phyloP scores from a whole-genome alignment of 2,888 invertebrate genomes.

The Megaustenia siamemsis region DNA sequence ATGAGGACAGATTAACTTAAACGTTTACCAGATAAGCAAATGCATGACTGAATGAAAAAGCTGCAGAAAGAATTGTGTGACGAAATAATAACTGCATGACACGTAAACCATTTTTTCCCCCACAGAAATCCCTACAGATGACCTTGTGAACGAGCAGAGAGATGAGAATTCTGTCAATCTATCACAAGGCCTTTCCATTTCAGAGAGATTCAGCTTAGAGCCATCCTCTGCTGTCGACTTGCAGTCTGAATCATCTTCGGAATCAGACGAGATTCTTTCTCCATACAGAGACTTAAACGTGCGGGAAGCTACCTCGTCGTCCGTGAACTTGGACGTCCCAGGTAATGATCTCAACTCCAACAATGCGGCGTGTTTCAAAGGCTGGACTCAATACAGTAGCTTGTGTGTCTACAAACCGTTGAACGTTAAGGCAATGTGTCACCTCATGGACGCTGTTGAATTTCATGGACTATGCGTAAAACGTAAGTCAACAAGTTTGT shows the following conservation, averaged over 20 bases:
- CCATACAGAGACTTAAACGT: neutral
- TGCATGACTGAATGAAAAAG: no score
- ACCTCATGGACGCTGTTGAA: slow-evolving; percentile 31
- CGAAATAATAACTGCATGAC: no score
- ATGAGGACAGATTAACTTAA: no score
- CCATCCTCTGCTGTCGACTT: neutral
- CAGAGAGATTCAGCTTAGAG: neutral
- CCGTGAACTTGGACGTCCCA: neutral
- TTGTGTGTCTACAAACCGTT: slow-evolving; percentile 46
- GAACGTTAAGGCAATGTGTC: slow-evolving; percentile 25
- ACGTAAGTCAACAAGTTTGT: slow-evolving; percentile 31
- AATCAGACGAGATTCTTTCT: neutral
- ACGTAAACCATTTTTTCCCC: no score
- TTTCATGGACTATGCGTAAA: slow-evolving; percentile 49
- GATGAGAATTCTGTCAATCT: neutral
- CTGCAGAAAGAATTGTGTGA: no score
- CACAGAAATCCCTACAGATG: no score
- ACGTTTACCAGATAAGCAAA: no score
- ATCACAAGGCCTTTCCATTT: neutral
- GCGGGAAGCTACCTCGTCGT: neutral
- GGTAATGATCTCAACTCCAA: neutral
- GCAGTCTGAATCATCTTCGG: neutral
- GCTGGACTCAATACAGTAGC: slow-evolving; percentile 44
- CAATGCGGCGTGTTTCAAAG: slow-evolving; percentile 1
- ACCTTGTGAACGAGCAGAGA: neutral